Base-by-base conservation (phyloP, 2,797 vertebrate genomes). In the Tangara arthus region DNA sequence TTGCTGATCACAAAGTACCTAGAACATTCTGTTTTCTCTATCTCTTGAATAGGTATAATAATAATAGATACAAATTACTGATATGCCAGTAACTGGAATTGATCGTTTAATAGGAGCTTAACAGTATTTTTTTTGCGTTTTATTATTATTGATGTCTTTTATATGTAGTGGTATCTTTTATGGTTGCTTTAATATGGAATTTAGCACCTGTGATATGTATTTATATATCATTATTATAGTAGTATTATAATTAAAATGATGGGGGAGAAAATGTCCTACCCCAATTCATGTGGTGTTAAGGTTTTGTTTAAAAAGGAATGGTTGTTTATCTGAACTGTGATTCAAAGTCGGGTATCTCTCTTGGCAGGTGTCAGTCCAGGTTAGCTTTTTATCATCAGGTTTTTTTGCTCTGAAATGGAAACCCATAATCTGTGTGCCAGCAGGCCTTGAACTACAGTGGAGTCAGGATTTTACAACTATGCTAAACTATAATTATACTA, bases 401-500 rank as follows among this genome's bases (percentile, higher is more conserved):
- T 44, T 34, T 95, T 78, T 78, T 49, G 39, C 66, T 83, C 60
- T 86, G 82, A 28, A 80, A 70, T 72, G 50, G 59, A 70, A 89
- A 28, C 27, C 41, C 64, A 69, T 81, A 63, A 86, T 93, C 42
- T 78, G 12, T 47, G 56, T 77, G 34, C 6, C 32, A 80, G 65
- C 39, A 93, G 49, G 85, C 22, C 53, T 77, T 89, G 60, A 96
- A 94, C 60, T 72, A 28, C 47, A 65, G 8, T 79, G 53, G 55
- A 87, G 78, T 77, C 92, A 64, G 35, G 46, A 66, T 72, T 46
- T 80, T 78, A 76, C 50, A 65, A 63, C 70, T 90, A 8, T 65
- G 46, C 70, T 84, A 84, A 77, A 28, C 73, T 92, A 23, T 68
- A 87, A 95, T 95, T 94, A 86, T 52, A 14, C 34, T 83, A 93